phyloP scores from a whole-genome alignment of 2,888 invertebrate species.

The Patella pellucida region DNA sequence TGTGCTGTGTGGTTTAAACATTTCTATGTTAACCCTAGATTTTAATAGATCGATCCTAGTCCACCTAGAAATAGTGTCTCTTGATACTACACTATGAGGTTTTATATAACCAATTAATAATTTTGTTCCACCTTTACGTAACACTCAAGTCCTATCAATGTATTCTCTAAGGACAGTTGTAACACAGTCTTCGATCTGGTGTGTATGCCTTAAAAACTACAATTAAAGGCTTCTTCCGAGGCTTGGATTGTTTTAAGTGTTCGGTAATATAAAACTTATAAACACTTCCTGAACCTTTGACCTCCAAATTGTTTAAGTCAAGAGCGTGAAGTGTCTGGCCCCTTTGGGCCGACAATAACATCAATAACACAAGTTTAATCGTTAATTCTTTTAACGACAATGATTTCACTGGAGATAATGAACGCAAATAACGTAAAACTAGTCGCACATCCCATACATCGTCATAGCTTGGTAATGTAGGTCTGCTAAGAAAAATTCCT shows the following conservation, averaged over 20 bases:
- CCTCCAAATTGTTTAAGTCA: not conserved
- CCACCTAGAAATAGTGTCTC: not conserved
- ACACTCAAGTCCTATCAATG: not conserved
- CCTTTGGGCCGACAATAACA: not conserved
- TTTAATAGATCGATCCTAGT: not conserved
- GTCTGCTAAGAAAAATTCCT: conserved; percentile 33
- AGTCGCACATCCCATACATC: conserved; percentile 39
- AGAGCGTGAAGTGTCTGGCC: not conserved
- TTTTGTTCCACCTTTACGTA: not conserved
- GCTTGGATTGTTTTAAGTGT: not conserved
- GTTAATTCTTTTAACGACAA: too few species aligned
- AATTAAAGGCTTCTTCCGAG: not conserved
- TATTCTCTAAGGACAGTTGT: not conserved
- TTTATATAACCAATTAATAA: not conserved
- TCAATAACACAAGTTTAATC: not conserved
- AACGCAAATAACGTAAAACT: too few species aligned
- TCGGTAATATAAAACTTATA: not conserved
- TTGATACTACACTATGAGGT: not conserved
- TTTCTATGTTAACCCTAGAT: not conserved
- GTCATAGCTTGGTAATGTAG: conserved; percentile 29
- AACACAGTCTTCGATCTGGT: not conserved
- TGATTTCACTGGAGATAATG: too few species aligned
- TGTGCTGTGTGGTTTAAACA: not conserved
- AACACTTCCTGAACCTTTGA: not conserved
- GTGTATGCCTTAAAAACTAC: not conserved